Evolutionary conservation across 2,888 invertebrate species (phyloP), one percentile per base, ranked within the genome.

Genomic region (Tinea pellionella): DNA sequence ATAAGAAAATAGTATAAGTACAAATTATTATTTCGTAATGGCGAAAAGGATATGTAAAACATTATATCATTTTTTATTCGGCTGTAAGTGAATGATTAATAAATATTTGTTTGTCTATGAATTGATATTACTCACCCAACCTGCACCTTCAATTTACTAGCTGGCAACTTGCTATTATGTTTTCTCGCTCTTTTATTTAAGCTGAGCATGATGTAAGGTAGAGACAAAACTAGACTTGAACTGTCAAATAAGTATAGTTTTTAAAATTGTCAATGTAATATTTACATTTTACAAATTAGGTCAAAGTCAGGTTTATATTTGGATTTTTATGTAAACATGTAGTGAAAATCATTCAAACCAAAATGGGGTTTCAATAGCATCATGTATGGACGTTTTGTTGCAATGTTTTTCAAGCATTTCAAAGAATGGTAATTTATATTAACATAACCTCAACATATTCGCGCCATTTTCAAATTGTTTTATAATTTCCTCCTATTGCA

Each of bases 381-480:
- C 9, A 12, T 37, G 6, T 24, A 24, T 3, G 2, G n/a, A 9
- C 37, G 37, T 37, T 37, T 12, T 37, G 9, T 37, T 1, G 9
- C 37, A 37, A 37, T 37, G 37, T 37, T 37, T 30, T 37, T 37
- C 9, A 9, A 37, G 11, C 9, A 2, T 37, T 37, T 37, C 2
- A 12, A 37, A 37, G 37, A 2, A 12, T 9, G 37, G 9, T 12
- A 37, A n/a, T 37, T 6, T 15, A 47, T 6, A 47, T 47, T n/a
- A 16, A 47, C 15, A 47, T 47, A 47, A 47, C 47, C 47, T 47
- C 15, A 16, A 47, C 8, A n/a, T 15, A 8, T 47, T n/a, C 47
- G 47, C 47, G 47, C 47, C 47, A n/a, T 47, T 47, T 47, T 47
- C 47, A 47, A 47, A 47, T 37, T 37, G 9, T 37, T 37, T 12